Evolutionary conservation across 2,797 vertebrate genomes (phyloP).

Genomic region (Anguilla obscura): DNA sequence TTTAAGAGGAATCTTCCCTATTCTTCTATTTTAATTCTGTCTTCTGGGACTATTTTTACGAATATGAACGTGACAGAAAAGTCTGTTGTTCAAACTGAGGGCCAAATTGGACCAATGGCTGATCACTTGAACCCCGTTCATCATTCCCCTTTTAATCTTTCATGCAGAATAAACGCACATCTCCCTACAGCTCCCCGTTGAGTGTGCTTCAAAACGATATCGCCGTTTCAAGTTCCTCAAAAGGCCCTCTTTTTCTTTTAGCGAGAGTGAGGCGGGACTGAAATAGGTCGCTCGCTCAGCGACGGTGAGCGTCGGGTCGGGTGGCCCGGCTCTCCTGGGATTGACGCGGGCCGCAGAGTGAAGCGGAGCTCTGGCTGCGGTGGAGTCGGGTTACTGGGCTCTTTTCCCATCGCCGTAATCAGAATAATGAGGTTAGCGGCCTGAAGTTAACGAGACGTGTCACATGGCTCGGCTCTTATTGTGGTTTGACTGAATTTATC

Average conservation of each 20-base stretch:
- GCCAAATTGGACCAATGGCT: background rate
- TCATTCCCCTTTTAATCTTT: background rate
- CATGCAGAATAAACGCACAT: background rate
- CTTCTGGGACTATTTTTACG: background rate
- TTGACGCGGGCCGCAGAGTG: background rate
- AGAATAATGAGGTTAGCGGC: slow-evolving; percentile 11
- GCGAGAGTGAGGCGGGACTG: background rate
- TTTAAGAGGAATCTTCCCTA: background rate
- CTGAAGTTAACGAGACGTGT: background rate
- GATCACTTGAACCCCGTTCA: background rate
- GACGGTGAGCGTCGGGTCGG: background rate
- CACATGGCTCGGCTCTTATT: background rate
- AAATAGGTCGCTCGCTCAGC: background rate
- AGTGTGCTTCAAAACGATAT: background rate
- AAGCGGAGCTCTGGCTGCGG: background rate
- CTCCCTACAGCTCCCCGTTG: background rate
- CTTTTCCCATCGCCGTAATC: background rate
- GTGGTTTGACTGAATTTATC: background rate
- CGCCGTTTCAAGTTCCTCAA: background rate
- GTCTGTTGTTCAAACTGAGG: background rate
- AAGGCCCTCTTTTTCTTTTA: background rate
- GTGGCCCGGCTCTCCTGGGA: background rate
- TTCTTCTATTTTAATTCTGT: background rate
- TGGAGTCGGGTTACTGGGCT: background rate
- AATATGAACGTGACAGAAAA: background rate